phyloP scores from a whole-genome alignment of 2,888 invertebrate genomes.

The Xiphydria camelus region DNA sequence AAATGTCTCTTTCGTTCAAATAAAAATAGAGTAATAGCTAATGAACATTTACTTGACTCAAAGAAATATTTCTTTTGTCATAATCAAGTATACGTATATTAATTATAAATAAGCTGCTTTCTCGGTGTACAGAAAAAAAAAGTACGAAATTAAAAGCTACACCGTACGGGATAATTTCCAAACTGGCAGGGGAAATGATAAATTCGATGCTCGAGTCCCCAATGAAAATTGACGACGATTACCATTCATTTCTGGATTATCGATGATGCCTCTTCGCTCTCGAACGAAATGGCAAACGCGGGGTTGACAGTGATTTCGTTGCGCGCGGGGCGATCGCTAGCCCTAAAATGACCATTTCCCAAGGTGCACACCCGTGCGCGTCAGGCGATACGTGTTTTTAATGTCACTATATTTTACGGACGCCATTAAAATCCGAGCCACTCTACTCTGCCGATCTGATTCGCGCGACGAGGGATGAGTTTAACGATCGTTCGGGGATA shows the following conservation, averaged over 20 bases:
- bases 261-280: background rate
- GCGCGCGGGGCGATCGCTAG: background rate
- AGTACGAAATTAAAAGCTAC: too few relatives aligned
- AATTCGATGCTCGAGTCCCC: background rate
- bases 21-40: too few relatives aligned
- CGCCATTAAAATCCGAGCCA: constrained; percentile 18
- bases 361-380: background rate
- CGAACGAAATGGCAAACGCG: background rate
- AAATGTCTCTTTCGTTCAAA: too few relatives aligned
- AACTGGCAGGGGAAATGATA: too few relatives aligned
- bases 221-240: constrained; percentile 1
- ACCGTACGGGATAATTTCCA: too few relatives aligned
- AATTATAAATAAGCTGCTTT: too few relatives aligned
- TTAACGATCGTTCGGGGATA: background rate
- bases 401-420: constrained; percentile 18
- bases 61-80: too few relatives aligned
- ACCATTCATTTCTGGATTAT: constrained; percentile 1
- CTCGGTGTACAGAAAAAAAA: too few relatives aligned
- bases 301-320: background rate
- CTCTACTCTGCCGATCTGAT: constrained; percentile 14
- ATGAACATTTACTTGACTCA: too few relatives aligned
- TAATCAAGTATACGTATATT: too few relatives aligned
- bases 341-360: background rate
- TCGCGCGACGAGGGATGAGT: constrained; percentile 10
- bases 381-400: constrained; percentile 14